These are phyloP conservation scores for Helicoverpa armigera DNA, from an alignment of 1,140 invertebrate genomes.

Conservation along the genomic window DNA sequence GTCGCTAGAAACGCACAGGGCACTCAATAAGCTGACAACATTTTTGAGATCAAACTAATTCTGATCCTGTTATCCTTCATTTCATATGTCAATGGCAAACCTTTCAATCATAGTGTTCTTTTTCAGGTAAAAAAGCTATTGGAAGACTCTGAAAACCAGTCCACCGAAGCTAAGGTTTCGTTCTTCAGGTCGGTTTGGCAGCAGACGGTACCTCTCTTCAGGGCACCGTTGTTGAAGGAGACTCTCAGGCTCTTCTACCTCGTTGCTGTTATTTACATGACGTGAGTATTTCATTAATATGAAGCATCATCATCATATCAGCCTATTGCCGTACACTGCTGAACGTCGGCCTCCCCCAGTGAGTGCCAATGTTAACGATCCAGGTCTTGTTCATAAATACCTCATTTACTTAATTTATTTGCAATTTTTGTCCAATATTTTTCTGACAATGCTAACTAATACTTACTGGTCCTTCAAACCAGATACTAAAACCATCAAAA, in stretches of 20 bases:
- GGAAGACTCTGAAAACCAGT: constrained; percentile 64
- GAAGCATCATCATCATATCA: not conserved
- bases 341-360: no score
- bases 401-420: not conserved
- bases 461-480: not conserved
- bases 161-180: constrained; percentile 55
- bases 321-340: no score
- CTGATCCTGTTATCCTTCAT: no score
- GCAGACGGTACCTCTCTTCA: constrained; percentile 75
- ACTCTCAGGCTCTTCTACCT: constrained; percentile 79
- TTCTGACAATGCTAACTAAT: no score
- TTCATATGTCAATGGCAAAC: not conserved
- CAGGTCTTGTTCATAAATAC: no score
- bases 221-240: constrained; percentile 69
- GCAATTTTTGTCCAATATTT: not conserved
- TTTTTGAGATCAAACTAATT: no score
- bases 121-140: constrained; percentile 68
- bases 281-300: constrained; percentile 67
- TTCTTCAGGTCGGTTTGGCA: constrained; percentile 75
- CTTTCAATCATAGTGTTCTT: not conserved
- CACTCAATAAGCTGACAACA: not conserved
- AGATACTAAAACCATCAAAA: not conserved
- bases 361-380: no score
- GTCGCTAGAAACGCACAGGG: no score
- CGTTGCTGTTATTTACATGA: constrained; percentile 79